Evolutionary conservation across 2,797 vertebrate species (phyloP).

Genomic region (Gymnoscopelus braueri): DNA sequence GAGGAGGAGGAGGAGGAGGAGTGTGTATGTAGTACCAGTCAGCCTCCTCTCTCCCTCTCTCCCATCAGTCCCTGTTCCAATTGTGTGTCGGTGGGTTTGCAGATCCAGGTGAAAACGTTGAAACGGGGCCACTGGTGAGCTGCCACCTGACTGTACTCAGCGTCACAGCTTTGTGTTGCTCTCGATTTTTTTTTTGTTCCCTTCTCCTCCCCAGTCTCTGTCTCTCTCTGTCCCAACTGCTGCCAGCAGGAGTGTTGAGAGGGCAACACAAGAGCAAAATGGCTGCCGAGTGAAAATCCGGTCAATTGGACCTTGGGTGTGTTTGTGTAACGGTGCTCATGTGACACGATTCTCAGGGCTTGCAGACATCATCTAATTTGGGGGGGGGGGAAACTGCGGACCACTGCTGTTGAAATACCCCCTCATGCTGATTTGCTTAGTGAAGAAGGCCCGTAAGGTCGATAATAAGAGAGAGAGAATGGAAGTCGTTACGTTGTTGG

Average conservation of each 20-base stretch:
- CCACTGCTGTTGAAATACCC: conserved; percentile 49
- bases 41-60: conserved; percentile 56
- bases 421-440: conserved; percentile 37
- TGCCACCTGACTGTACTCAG: conserved; percentile 76
- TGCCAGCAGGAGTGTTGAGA: conserved; percentile 51
- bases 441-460: conserved; percentile 30
- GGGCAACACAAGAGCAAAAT: conserved; percentile 6
- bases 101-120: conserved; percentile 85
- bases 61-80: conserved; percentile 65
- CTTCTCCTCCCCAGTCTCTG: conserved; percentile 44
- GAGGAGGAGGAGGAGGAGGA: conserved; percentile 63
- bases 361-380: conserved; percentile 73
- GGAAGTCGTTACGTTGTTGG: not conserved
- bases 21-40: conserved; percentile 65
- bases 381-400: conserved; percentile 39
- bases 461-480: conserved; percentile 24
- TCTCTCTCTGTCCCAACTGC: conserved; percentile 62
- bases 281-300: no score
- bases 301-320: conserved; percentile 14
- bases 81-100: conserved; percentile 69
- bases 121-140: conserved; percentile 74
- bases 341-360: conserved; percentile 54
- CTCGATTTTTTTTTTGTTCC: conserved; percentile 44
- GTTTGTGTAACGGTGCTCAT: conserved; percentile 70
- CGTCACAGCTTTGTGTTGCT: conserved; percentile 62